Base-by-base conservation (phyloP, 2,888 invertebrate genomes). In the Tineola bisselliella region DNA sequence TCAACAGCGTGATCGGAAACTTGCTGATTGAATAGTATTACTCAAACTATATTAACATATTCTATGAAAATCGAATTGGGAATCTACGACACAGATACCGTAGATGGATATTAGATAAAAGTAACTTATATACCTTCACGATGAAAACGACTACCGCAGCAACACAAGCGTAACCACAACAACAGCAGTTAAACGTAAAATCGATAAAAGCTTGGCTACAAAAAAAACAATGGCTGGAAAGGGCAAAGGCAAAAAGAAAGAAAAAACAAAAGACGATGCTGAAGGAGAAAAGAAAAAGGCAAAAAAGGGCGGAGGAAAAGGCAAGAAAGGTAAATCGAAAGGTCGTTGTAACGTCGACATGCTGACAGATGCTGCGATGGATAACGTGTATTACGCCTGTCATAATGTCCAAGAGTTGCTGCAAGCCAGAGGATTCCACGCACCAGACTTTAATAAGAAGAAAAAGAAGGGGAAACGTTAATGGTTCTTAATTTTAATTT, bases 371-470 rank as follows among this genome's bases (percentile, higher is more conserved):
- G 92, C 93, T 1, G 96, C 96, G 0, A 96, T 97, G 95, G 93
- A 95, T 66, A 97, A 97, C 72, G 95, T 97, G 0, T 97, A 97
- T 75, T 95, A 94, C 71, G 95, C 94, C 0, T 97, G 97, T 67
- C 97, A 97, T 73, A 96, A 96, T 74, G 93, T 96, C 0, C 96
- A 96, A 79, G 96, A 97, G 72, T 89, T 97, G 10, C 81, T 97
- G 12, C 92, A 91, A 68, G 92, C 92, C 44, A 88, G 97, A 65
- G 97, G 97, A 0, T 97, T 97, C 76, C 92, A 93, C 31, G 96
- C 96, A 91, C 94, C 95, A 0, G 95, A 94, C 65, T 93, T 91
- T 6, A 92, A 92, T 68, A 95, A 94, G 80, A 95, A 95, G 77
- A 96, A 95, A 78, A 94, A 94, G 76, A 94, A 94, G 70, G 93